Conservation (phyloP, 1,140 invertebrate genomes). For the Tribolium madens region DNA sequence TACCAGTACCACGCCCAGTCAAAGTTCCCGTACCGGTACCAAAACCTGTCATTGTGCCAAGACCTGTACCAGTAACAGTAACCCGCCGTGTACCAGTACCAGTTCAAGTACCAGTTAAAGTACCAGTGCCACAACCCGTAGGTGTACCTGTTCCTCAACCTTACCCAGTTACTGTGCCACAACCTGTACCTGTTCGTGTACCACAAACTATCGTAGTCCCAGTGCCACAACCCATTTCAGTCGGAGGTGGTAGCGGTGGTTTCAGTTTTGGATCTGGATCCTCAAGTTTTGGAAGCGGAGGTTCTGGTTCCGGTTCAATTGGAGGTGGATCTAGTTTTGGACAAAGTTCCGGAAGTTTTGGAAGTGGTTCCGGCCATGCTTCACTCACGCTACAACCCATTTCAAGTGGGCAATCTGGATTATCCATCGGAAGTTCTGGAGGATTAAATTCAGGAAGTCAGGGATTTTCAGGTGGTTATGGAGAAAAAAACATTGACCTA, state of each 20-base stretch:
- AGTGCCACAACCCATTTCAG: conserved; percentile 62
- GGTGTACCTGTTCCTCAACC: conserved; percentile 50
- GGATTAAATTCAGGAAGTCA: not conserved
- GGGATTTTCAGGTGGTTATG: not conserved
- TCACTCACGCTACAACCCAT: conserved; percentile 5
- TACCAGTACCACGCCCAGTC: conserved; percentile 62
- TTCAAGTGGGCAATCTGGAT: not conserved
- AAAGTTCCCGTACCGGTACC: conserved; percentile 64
- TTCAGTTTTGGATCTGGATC: conserved; percentile 46
- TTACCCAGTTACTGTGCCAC: conserved; percentile 58
- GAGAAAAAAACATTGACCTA: not conserved
- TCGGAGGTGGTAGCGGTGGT: conserved; percentile 53
- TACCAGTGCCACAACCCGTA: conserved; percentile 60
- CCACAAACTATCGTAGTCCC: conserved; percentile 60
- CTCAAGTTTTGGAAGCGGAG: conserved; percentile 47
- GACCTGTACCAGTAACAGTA: conserved; percentile 57
- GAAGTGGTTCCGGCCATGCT: conserved; percentile 44
- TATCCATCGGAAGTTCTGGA: not conserved
- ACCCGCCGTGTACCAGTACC: conserved; percentile 55
- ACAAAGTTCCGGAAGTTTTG: conserved; percentile 17
- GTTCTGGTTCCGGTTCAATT: not conserved
- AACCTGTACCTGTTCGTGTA: conserved; percentile 60
- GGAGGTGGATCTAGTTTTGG: conserved; percentile 39
- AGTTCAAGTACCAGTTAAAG: conserved; percentile 53
- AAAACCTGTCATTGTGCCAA: conserved; percentile 55